These are phyloP conservation scores for Panopea generosa DNA, from an alignment of 2,888 invertebrate genomes.

Conservation along the genomic window DNA sequence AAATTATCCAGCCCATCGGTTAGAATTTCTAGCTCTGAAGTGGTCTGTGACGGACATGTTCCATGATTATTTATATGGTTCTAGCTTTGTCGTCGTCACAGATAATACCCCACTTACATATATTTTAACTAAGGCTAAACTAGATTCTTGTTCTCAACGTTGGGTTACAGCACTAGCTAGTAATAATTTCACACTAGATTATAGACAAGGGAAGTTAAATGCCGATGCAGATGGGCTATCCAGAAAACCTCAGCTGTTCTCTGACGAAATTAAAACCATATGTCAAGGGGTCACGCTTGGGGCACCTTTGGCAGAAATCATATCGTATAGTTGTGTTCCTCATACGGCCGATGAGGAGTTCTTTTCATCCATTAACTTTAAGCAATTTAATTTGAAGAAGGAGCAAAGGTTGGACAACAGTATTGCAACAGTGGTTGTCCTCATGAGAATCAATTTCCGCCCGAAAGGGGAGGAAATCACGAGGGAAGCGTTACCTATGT, in stretches of 20 bases:
- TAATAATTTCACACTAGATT: neutral
- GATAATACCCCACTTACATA: constrained; percentile 5
- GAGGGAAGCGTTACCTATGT: neutral
- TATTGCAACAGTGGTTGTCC: neutral
- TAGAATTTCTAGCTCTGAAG: constrained; percentile 4
- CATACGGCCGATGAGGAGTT: constrained; percentile 6
- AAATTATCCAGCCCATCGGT: constrained; percentile 13
- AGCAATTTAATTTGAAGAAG: neutral
- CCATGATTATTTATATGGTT: neutral
- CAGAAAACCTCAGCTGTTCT: neutral
- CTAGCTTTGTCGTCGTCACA: neutral
- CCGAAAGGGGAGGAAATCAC: neutral
- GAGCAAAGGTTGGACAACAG: neutral
- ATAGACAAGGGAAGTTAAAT: constrained; percentile 26
- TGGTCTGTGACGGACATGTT: constrained; percentile 5
- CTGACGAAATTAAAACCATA: constrained; percentile 9
- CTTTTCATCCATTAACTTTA: neutral
- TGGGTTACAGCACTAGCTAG: neutral
- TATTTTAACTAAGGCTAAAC: neutral
- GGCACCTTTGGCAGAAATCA: neutral
- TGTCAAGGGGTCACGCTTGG: neutral
- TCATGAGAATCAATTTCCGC: constrained; percentile 7
- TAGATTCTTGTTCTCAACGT: no score
- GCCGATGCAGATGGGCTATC: constrained; percentile 34
- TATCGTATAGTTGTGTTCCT: constrained; percentile 1